These are phyloP conservation scores for Trinectes maculatus DNA, from an alignment of 2,113 vertebrate genomes.

Conservation along the genomic window DNA sequence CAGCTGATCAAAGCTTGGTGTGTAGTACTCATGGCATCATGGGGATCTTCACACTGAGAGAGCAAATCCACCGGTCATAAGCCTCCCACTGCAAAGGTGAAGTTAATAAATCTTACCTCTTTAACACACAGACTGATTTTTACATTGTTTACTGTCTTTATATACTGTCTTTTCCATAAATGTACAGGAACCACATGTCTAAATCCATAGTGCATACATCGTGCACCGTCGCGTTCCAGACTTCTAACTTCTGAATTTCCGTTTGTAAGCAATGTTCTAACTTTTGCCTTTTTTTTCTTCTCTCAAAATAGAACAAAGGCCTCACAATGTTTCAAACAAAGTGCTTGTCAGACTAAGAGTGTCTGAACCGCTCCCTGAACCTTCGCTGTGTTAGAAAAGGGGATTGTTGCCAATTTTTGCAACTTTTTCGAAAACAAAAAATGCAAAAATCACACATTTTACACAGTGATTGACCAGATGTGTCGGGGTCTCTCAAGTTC, in stretches of 20 bases:
- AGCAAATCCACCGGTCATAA: conserved; percentile 6
- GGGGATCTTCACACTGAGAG: conserved; percentile 4
- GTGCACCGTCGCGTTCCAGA: not conserved
- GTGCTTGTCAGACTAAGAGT: not conserved
- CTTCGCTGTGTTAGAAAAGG: not conserved
- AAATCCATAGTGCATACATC: not conserved
- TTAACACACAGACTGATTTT: not conserved
- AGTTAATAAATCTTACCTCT: not conserved
- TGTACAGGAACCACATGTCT: not conserved
- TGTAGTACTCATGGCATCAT: conserved; percentile 1
- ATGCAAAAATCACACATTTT: not conserved
- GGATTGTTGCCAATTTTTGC: not conserved
- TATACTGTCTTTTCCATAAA: too few species aligned
- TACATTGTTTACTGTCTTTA: not conserved
- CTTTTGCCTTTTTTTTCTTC: not conserved
- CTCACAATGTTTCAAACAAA: not conserved
- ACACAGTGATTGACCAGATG: not conserved
- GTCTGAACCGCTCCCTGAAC: not conserved
- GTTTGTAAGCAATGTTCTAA: not conserved
- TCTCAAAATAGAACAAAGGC: conserved; percentile 1
- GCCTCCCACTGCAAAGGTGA: conserved; percentile 5
- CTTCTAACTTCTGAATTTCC: not conserved
- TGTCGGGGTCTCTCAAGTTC: conserved; percentile 7
- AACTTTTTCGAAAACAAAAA: not conserved
- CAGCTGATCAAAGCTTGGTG: conserved; percentile 49